phyloP scores from a whole-genome alignment of 1,140 invertebrate species.

The Diorhabda elongata region DNA sequence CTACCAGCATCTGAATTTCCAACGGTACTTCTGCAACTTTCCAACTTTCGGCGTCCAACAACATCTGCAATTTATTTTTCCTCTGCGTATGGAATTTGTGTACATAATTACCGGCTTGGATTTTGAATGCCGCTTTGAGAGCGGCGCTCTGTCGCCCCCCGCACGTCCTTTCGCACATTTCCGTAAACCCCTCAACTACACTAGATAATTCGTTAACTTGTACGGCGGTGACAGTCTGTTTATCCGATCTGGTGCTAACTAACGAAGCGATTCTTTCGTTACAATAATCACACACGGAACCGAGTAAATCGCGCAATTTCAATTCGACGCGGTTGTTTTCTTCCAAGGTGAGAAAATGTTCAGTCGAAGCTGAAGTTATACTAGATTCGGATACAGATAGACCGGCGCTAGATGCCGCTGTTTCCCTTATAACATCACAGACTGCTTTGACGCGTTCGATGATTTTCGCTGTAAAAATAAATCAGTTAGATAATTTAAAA shows the following conservation, averaged over 20 bases:
- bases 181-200: conserved; percentile 76
- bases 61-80: conserved; percentile 75
- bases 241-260: conserved; percentile 71
- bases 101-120: conserved; percentile 86
- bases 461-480: conserved; percentile 45
- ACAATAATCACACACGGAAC: conserved; percentile 82
- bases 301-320: conserved; percentile 73
- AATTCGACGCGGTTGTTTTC: conserved; percentile 65
- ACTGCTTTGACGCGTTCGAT: conserved; percentile 64
- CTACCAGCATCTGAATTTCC: conserved; percentile 82
- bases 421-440: conserved; percentile 68
- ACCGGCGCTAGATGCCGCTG: conserved; percentile 58
- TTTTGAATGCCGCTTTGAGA: conserved; percentile 78
- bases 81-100: conserved; percentile 86
- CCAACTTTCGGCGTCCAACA: conserved; percentile 91
- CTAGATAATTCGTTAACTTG: conserved; percentile 76
- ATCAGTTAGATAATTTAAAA: neutral
- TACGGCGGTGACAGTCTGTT: conserved; percentile 60
- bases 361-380: conserved; percentile 38
- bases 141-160: conserved; percentile 76
- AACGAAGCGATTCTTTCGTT: conserved; percentile 86
- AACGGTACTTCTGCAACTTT: conserved; percentile 84
- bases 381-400: conserved; percentile 20
- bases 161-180: conserved; percentile 71
- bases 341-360: conserved; percentile 65